Base-by-base conservation (phyloP, 2,797 vertebrate genomes). In the Phylloscopus collybita region DNA sequence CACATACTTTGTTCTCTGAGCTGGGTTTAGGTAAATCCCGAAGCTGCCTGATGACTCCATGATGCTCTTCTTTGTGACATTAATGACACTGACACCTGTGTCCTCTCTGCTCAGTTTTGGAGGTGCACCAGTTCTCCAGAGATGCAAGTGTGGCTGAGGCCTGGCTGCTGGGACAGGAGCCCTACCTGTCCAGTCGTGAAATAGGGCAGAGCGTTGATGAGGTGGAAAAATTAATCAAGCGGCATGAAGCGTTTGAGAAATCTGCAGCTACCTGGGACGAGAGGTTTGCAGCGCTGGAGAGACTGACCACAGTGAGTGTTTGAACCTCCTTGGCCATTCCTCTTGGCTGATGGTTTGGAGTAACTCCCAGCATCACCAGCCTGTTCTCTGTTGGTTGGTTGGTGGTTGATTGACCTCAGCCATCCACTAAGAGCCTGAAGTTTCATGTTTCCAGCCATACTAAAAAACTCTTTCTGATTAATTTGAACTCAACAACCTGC, bases 241-340 rank as follows among this genome's bases (percentile, higher is more conserved):
- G 99, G 30, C 99, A 99, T 1, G 99, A 99, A 95, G 99, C 99
- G 4, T 99, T 99, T 64, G 99, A 99, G 95, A 99, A 99, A 97
- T 99, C 99, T 0, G 99, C 99, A 14, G 99, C 99, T 14, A 99
- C 99, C 70, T 99, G 99, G 99, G 99, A 99, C 16, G 99, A 99
- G 93, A 98, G 99, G 36, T 99, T 99, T 98, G 98, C 99, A 1
- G 99, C 99, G 0, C 97, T 99, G 97, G 99, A 99, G 96, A 97
- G 99, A 91, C 98, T 99, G 97, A 99, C 99, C 10, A 99, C 99
- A 92, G 99, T 99, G 88, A 97, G 98, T 82, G 76, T 5, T 32
- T 22, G 18, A 38, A 7, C 47, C 49, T 51, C 47, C 23, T 36
- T 71, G 84, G 61, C 54, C 32, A 3, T 34, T 79, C 18, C 50